Evolutionary conservation across 2,113 vertebrate species (phyloP).

Genomic region (Microcebus ravelobensis): DNA sequence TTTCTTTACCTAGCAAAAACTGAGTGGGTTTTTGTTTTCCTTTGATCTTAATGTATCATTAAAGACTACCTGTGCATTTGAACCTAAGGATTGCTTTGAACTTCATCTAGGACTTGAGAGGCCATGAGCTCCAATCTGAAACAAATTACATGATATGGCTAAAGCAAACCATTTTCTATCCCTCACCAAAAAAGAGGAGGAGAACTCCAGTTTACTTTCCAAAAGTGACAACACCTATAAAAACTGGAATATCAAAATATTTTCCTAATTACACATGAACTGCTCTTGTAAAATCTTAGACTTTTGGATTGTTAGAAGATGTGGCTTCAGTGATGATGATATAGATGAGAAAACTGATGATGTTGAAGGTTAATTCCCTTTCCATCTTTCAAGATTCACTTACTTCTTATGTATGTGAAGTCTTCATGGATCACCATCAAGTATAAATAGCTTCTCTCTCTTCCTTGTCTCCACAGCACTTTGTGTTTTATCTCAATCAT

Average conservation of each 20-base stretch:
- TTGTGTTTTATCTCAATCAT: neutral
- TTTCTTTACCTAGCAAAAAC: neutral
- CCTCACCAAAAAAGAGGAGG: neutral
- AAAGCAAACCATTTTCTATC: neutral
- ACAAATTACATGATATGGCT: neutral
- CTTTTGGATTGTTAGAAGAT: neutral
- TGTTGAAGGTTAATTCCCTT: constrained; percentile 7
- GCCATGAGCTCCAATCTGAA: neutral
- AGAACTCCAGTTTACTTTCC: neutral
- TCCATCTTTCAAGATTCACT: neutral
- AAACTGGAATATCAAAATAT: neutral
- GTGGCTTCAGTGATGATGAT: neutral
- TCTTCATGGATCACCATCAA: neutral
- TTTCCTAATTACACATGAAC: constrained; percentile 1
- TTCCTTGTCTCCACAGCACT: neutral
- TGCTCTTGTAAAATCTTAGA: neutral
- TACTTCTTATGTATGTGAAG: neutral
- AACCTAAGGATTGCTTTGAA: neutral
- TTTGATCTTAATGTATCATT: neutral
- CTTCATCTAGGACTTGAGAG: neutral
- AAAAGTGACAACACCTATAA: neutral
- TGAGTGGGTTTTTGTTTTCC: neutral
- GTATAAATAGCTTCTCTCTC: neutral
- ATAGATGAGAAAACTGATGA: neutral
- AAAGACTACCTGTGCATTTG: neutral